A percentile compares a stretch with the other conserved stretches of the same genome.
Conservation (phyloP, 2,797 vertebrate genomes). For the Psittacula derbiana region DNA sequence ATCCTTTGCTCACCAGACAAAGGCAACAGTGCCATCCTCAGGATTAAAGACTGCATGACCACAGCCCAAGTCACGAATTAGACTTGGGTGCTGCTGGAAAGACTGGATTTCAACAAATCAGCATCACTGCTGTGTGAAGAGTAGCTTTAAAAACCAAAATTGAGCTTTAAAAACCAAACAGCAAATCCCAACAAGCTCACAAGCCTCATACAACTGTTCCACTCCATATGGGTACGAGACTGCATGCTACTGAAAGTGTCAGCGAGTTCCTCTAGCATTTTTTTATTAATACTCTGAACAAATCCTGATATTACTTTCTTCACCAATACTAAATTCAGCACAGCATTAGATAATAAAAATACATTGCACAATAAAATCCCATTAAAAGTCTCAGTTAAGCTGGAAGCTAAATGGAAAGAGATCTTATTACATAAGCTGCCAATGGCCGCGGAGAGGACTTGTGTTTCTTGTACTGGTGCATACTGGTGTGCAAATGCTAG, state of each 20-base stretch:
- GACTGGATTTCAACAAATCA: neutral
- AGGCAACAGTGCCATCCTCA: conserved; percentile 27
- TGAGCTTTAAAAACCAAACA: neutral
- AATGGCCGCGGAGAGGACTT: neutral
- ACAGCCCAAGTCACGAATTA: neutral
- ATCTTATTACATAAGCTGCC: neutral
- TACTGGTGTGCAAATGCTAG: neutral
- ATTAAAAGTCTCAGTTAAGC: conserved; percentile 63
- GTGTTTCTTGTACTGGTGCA: neutral
- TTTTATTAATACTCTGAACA: neutral
- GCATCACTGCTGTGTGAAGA: neutral
- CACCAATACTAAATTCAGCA: neutral
- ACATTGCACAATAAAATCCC: conserved; percentile 69
- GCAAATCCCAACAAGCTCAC: neutral
- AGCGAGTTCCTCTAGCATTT: neutral
- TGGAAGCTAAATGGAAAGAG: conserved; percentile 21
- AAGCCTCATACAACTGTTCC: neutral
- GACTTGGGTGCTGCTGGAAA: rapidly evolving
- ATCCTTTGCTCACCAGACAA: neutral
- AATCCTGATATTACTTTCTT: neutral
- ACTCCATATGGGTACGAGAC: neutral
- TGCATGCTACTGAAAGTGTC: neutral
- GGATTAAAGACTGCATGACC: neutral
- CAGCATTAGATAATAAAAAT: conserved; percentile 50
- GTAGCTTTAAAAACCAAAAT: neutral